Conservation (phyloP, 2,888 invertebrate genomes). For the Himalopsyche anomala region DNA sequence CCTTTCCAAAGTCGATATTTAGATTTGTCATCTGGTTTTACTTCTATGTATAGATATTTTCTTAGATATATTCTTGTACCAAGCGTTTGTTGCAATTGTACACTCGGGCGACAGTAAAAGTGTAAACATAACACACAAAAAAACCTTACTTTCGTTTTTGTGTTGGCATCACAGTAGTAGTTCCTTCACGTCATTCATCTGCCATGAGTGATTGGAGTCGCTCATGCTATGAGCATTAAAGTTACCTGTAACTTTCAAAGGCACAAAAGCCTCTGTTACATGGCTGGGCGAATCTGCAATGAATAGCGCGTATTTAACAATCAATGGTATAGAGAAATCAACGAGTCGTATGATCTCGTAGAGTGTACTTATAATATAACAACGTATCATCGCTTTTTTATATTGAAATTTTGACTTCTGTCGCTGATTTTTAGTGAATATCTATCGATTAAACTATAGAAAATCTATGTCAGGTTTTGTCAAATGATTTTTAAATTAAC, state of each 20-base stretch:
- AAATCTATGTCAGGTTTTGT: no score
- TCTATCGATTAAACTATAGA: no score
- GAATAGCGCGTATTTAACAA: neutral
- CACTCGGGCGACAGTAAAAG: conserved; percentile 3
- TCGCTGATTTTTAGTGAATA: no score
- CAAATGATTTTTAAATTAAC: no score
- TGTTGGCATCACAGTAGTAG: neutral
- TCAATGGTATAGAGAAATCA: conserved; percentile 2
- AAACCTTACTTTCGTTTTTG: conserved; percentile 1
- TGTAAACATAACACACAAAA: neutral
- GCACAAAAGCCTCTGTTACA: neutral
- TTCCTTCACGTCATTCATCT: neutral
- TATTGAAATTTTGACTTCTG: no score
- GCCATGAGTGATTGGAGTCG: neutral
- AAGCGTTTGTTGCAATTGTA: neutral
- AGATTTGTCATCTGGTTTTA: no score
- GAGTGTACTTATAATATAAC: no score
- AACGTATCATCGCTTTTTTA: no score
- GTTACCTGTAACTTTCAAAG: neutral
- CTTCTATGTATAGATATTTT: no score
- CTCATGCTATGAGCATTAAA: neutral
- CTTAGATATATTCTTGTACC: no score
- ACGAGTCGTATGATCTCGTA: neutral
- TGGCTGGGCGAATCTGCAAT: neutral
- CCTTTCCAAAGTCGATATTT: no score